A percentile compares a stretch with the other conserved stretches of the same genome.
Conservation (phyloP, 1,140 invertebrate genomes). For the Heliconius hewitsoni region DNA sequence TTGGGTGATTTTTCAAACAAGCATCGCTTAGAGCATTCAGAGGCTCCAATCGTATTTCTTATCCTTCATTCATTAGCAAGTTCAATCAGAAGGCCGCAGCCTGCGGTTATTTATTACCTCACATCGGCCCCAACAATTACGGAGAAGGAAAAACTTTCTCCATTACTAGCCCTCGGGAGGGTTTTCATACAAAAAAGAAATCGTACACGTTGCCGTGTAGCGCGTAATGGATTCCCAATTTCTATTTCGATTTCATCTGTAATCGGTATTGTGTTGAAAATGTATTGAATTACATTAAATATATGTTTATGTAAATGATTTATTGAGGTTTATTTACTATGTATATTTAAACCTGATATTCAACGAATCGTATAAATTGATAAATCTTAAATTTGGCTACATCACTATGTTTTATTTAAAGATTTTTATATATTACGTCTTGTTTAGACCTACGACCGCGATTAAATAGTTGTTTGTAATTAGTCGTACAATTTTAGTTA, state of each 20-base stretch:
- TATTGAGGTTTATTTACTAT: background rate
- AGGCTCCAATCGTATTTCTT: constrained; percentile 74
- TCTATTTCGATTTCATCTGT: constrained; percentile 61
- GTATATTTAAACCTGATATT: background rate
- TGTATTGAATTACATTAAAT: constrained; percentile 47
- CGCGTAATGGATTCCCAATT: constrained; percentile 70
- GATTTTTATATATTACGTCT: background rate
- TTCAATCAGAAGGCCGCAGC: constrained; percentile 73
- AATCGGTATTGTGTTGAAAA: constrained; percentile 54
- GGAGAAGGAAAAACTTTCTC: constrained; percentile 75
- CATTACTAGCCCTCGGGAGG: constrained; percentile 69
- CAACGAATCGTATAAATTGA: background rate
- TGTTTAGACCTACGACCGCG: no score
- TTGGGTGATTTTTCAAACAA: constrained; percentile 56
- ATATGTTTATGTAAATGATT: constrained; percentile 12
- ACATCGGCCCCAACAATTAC: constrained; percentile 78
- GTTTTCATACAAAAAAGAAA: constrained; percentile 76
- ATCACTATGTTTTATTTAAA: background rate
- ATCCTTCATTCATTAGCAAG: constrained; percentile 80
- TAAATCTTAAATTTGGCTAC: background rate
- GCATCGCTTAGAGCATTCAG: constrained; percentile 42
- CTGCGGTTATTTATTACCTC: constrained; percentile 78
- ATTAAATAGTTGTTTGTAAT: no score
- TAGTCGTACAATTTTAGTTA: no score
- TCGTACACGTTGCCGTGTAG: constrained; percentile 62